Conservation (phyloP, 1,140 invertebrate genomes). For the Piezodorus guildinii region DNA sequence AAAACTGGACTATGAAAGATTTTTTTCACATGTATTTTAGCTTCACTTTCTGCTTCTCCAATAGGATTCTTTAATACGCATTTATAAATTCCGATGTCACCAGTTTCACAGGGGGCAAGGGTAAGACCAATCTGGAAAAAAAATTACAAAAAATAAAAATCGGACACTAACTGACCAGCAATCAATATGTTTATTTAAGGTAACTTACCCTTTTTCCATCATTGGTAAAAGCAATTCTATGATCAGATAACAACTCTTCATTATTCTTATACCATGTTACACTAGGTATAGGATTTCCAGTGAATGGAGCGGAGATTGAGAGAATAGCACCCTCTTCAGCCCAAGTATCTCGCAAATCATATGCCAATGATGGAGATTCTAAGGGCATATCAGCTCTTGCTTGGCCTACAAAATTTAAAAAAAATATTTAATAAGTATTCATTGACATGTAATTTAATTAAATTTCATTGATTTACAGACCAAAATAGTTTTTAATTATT, state of each 20-base stretch:
- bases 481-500: too few relatives aligned
- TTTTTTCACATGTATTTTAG: slow-evolving; percentile 61
- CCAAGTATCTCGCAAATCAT: slow-evolving; percentile 55
- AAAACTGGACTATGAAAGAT: slow-evolving; percentile 69
- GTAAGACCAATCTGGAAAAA: slow-evolving; percentile 52
- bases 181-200: background rate
- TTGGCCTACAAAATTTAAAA: slow-evolving; percentile 39
- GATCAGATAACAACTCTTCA: slow-evolving; percentile 45
- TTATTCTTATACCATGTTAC: slow-evolving; percentile 75
- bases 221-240: slow-evolving; percentile 56
- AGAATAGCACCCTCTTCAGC: slow-evolving; percentile 66
- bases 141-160: slow-evolving; percentile 6
- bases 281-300: slow-evolving; percentile 78
- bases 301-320: slow-evolving; percentile 51
- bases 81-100: slow-evolving; percentile 65
- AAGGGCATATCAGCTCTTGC: slow-evolving; percentile 48
- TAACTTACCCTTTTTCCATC: slow-evolving; percentile 48
- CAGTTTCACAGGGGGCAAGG: slow-evolving; percentile 53
- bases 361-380: slow-evolving; percentile 61
- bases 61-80: slow-evolving; percentile 61
- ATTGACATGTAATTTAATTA: background rate
- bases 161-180: background rate
- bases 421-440: background rate
- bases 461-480: background rate
- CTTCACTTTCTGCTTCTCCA: slow-evolving; percentile 54